Percentiles rank a stretch among this genome's conserved stretches.
Evolutionary conservation across 64 coral and sea anemone genomes (phyloP).

Genomic region (Stichodactyla mertensii): DNA sequence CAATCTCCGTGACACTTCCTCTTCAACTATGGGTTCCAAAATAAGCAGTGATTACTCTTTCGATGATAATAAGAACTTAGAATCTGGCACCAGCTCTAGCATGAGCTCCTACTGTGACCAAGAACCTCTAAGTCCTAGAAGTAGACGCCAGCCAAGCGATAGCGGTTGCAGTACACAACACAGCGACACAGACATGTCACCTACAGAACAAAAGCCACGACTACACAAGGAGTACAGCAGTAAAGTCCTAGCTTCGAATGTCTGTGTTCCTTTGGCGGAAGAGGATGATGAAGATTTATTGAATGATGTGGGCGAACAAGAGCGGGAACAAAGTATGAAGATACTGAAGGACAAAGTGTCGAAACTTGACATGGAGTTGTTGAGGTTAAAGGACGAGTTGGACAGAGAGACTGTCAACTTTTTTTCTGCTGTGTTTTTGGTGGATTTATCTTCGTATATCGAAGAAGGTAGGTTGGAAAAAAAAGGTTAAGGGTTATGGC

Average conservation of each 20-base stretch:
- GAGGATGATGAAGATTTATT: slow-evolving; percentile 76
- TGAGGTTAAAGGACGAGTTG: slow-evolving; percentile 61
- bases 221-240: slow-evolving; percentile 6
- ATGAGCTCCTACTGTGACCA: slow-evolving; percentile 78
- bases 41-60: not conserved
- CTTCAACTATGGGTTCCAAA: slow-evolving; percentile 11
- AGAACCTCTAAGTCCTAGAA: slow-evolving; percentile 57
- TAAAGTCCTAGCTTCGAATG: slow-evolving; percentile 18
- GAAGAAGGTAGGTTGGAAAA: slow-evolving; percentile 39
- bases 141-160: slow-evolving; percentile 44
- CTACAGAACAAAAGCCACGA: not conserved
- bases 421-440: slow-evolving; percentile 76
- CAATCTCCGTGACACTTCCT: not conserved
- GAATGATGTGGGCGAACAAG: slow-evolving; percentile 2
- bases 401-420: slow-evolving; percentile 76
- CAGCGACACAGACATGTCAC: slow-evolving; percentile 51
- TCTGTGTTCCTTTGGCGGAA: slow-evolving; percentile 61
- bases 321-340: slow-evolving; percentile 24
- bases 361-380: slow-evolving; percentile 57
- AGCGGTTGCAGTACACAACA: slow-evolving; percentile 84
- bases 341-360: slow-evolving; percentile 60
- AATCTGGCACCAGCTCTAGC: slow-evolving; percentile 45
- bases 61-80: not conserved
- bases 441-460: slow-evolving; percentile 50
- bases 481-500: too few relatives aligned